Base-by-base conservation (phyloP, 2,113 vertebrate genomes). In the Nansenia antarctica region DNA sequence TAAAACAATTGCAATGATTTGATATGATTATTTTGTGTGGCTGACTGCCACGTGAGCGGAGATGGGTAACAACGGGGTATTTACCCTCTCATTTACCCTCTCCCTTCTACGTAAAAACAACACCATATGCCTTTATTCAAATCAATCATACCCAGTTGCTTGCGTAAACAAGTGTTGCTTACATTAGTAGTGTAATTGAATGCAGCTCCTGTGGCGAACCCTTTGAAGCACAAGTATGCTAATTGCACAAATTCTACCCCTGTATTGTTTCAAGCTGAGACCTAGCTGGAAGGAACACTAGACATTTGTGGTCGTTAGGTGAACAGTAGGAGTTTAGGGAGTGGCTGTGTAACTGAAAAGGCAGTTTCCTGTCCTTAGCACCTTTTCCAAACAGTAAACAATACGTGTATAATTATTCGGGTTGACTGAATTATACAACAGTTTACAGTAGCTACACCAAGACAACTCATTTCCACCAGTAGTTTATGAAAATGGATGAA, bases 141-240 rank as follows among this genome's bases (percentile, higher is more conserved):
- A n/a, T n/a, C n/a, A n/a, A n/a, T n/a, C n/a, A n/a, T n/a, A n/a
- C 54, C 55, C 27, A 2, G 22, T 57, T 2, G 55, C 47, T 54
- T 54, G 20, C 64, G 14, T 77, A 72, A 63, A 39, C 57, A 68
- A 64, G 37, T 63, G 39, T 63, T 45, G 55, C 31, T 75, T 52
- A 58, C 34, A 49, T 59, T 58, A 65, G 53, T 35, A n/a, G 26
- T 15, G 45, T 32, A 52, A 49, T 73, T 55, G 29, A 31, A 20
- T 30, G 11, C 37, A 31, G 66, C 27, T 20, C 65, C 15, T 42
- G 31, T 29, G 35, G 52, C 34, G 8, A n/a, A 37, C 26, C 2
- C 62, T 75, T 70, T 69, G 31, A 75, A 75, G 67, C 11, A 32
- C 47, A 62, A 35, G 67, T 73, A 63, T 84, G 77, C 53, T 34